Percentiles rank a stretch among this genome's conserved stretches.
phyloP scores from a whole-genome alignment of 2,797 vertebrate species.

The Urosaurus nigricauda region DNA sequence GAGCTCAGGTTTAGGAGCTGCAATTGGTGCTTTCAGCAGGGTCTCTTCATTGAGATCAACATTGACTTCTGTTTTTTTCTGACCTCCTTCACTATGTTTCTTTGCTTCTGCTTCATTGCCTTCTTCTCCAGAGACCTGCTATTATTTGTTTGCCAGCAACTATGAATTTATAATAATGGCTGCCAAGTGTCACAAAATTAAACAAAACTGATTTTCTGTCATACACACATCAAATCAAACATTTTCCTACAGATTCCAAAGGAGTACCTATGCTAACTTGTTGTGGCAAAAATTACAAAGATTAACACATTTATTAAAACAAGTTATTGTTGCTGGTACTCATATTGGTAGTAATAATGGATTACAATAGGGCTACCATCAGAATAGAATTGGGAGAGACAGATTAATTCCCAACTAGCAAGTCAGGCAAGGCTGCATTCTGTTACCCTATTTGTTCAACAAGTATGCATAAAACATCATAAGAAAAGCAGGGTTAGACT shows the following conservation, averaged over 20 bases:
- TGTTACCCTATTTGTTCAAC: no score
- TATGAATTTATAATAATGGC: not conserved
- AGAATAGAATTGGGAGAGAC: no score
- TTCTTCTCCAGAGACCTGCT: conserved; percentile 84
- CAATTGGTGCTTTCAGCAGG: conserved; percentile 94
- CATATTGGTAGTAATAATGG: no score
- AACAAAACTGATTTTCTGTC: not conserved
- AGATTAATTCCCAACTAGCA: no score
- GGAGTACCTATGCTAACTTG: not conserved
- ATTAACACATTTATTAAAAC: not conserved
- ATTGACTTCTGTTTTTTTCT: conserved; percentile 77
- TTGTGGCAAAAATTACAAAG: not conserved
- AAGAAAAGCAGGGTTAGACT: no score
- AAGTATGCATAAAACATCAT: no score
- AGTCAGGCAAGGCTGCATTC: no score
- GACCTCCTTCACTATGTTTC: conserved; percentile 71
- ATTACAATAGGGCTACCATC: no score
- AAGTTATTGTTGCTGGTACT: not conserved
- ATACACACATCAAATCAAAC: not conserved
- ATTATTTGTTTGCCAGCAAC: not conserved
- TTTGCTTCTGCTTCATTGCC: conserved; percentile 80
- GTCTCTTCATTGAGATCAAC: conserved; percentile 79
- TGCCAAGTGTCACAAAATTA: no score
- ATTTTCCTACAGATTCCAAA: not conserved
- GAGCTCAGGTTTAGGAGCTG: conserved; percentile 95